Conservation (phyloP, 2,888 invertebrate species). For the Amitus sp. region DNA sequence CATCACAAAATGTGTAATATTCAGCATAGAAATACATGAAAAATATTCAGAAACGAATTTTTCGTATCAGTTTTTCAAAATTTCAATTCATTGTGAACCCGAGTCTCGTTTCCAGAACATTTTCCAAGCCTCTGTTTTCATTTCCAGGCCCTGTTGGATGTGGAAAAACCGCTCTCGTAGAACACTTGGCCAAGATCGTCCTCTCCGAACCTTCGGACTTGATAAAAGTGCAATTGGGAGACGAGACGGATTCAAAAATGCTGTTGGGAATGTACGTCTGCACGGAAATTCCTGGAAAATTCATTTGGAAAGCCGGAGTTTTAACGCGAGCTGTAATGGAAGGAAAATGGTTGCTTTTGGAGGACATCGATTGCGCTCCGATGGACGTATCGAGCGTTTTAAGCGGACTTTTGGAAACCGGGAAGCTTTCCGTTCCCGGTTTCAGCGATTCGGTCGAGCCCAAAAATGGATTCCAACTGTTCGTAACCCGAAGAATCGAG, state of each 20-base stretch:
- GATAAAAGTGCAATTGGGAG: conserved; percentile 92
- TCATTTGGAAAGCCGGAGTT: conserved; percentile 96
- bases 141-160: conserved; percentile 79
- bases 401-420: conserved; percentile 85
- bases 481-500: conserved; percentile 80
- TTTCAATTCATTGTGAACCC: no score
- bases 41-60: no score
- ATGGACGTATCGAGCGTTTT: conserved; percentile 92
- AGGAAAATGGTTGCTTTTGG: conserved; percentile 92
- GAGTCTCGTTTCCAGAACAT: no score
- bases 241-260: conserved; percentile 96
- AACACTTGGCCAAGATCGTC: conserved; percentile 84
- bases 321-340: conserved; percentile 85
- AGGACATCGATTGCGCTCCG: conserved; percentile 95
- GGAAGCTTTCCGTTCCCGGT: conserved; percentile 85
- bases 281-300: conserved; percentile 97
- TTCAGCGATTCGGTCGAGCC: conserved; percentile 85
- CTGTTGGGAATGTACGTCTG: conserved; percentile 93
- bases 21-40: no score
- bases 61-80: no score
- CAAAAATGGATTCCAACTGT: conserved; percentile 89
- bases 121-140: background rate
- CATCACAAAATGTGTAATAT: no score
- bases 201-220: conserved; percentile 71
- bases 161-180: conserved; percentile 92